These are phyloP conservation scores for Tauraco hartlaubi DNA, from an alignment of 2,797 vertebrate genomes.

Conservation along the genomic window DNA sequence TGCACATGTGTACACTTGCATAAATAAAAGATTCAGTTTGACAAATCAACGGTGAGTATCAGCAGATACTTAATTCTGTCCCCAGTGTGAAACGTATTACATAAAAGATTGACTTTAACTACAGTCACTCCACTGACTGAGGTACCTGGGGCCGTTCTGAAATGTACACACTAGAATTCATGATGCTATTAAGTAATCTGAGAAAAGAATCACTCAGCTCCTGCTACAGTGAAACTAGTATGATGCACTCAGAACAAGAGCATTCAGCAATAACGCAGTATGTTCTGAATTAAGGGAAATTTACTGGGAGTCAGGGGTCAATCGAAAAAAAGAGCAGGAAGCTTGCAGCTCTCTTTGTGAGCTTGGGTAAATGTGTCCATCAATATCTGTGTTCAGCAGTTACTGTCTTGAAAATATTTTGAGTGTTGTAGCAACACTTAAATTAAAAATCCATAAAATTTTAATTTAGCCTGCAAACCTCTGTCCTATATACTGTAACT, in stretches of 20 bases:
- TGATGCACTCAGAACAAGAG: neutral
- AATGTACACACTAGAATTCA: neutral
- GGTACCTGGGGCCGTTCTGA: neutral
- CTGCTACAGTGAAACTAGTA: neutral
- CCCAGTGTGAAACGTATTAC: neutral
- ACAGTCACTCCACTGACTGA: neutral
- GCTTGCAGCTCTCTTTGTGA: neutral
- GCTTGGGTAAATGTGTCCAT: neutral
- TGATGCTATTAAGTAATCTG: neutral
- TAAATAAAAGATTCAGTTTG: neutral
- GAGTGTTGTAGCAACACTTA: neutral
- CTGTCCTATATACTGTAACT: neutral
- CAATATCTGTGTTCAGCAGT: neutral
- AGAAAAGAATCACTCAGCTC: neutral
- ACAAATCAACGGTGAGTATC: neutral
- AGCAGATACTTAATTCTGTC: neutral
- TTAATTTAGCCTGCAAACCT: neutral
- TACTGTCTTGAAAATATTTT: neutral
- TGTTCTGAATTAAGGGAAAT: neutral
- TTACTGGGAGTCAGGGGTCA: neutral
- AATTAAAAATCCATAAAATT: neutral
- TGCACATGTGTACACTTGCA: neutral
- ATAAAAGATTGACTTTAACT: neutral
- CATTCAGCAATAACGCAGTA: neutral
- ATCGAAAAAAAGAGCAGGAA: neutral